Conservation (phyloP, 2,797 vertebrate genomes). For the Mus spretus region DNA sequence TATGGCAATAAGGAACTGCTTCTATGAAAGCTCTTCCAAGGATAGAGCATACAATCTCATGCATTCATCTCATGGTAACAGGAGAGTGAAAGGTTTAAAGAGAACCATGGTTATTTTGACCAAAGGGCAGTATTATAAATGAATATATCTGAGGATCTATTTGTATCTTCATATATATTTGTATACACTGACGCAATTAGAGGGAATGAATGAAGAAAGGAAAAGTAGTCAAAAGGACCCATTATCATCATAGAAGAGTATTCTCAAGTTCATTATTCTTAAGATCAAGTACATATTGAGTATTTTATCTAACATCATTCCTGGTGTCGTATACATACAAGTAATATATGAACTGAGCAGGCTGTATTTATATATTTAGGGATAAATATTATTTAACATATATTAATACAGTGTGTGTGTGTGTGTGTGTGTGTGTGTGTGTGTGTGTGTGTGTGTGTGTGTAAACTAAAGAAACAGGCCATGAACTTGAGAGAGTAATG, state of each 20-base stretch:
- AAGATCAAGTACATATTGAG: background rate
- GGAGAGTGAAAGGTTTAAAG: background rate
- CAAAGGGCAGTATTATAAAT: background rate
- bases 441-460: background rate
- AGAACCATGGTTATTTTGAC: background rate
- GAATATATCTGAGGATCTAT: slow-evolving; percentile 4
- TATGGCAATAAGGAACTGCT: background rate
- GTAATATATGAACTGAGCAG: background rate
- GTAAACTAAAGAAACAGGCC: background rate
- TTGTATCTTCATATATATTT: background rate
- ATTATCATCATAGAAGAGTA: background rate
- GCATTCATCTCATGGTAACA: background rate
- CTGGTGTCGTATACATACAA: background rate
- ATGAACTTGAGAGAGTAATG: background rate
- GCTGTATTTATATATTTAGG: background rate
- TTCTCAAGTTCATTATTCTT: background rate
- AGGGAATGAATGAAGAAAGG: slow-evolving; percentile 2
- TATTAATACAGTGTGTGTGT: background rate
- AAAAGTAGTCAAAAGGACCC: background rate
- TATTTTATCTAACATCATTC: background rate
- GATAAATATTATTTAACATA: background rate
- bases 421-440: background rate
- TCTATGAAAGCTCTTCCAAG: background rate
- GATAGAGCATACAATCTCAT: background rate
- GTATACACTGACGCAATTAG: background rate